Conservation (phyloP, 2,888 invertebrate species). For the Volucella inanis region DNA sequence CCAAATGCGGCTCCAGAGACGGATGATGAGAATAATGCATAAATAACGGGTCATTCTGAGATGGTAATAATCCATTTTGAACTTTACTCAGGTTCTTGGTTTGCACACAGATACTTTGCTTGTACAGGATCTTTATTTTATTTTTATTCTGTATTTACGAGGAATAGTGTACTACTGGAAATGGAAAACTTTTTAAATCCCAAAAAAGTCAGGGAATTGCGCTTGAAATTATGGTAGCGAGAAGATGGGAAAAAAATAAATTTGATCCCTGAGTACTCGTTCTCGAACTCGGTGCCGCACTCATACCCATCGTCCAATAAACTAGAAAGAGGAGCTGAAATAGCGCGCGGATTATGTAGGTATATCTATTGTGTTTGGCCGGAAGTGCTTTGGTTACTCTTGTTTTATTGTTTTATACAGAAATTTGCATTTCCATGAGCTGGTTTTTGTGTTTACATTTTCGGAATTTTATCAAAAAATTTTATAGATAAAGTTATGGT, state of each 20-base stretch:
- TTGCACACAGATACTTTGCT: not conserved
- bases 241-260: constrained; percentile 29
- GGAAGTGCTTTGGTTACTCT: constrained; percentile 23
- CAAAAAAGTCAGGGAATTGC: constrained; percentile 21
- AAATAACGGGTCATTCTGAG: constrained; percentile 70
- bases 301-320: not conserved
- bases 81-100: constrained; percentile 51
- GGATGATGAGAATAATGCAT: constrained; percentile 60
- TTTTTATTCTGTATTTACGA: constrained; percentile 20
- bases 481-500: constrained; percentile 27
- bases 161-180: not conserved
- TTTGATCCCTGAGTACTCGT: constrained; percentile 1
- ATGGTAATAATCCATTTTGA: constrained; percentile 71
- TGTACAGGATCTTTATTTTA: constrained; percentile 6
- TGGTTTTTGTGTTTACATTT: constrained; percentile 5
- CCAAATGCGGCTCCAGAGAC: constrained; percentile 58
- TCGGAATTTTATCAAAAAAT: constrained; percentile 54
- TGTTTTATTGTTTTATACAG: constrained; percentile 59
- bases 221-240: constrained; percentile 27
- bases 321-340: not conserved
- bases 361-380: constrained; percentile 1
- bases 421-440: constrained; percentile 45
- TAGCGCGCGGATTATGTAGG: not conserved
- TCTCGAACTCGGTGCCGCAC: not conserved
- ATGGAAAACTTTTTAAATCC: constrained; percentile 22